Conservation (phyloP, 2,888 invertebrate species). For the Athetis lepigone region DNA sequence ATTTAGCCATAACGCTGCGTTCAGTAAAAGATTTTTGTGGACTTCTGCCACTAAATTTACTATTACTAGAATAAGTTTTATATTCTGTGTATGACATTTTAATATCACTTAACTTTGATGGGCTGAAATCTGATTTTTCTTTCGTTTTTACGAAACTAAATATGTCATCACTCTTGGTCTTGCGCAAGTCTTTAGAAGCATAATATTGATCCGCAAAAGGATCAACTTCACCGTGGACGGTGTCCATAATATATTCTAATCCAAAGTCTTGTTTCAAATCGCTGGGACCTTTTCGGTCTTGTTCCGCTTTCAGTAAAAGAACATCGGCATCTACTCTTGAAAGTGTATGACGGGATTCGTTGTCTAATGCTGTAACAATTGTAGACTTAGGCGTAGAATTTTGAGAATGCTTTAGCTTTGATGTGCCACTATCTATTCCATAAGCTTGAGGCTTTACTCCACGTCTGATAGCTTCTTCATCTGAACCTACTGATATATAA, state of each 20-base stretch:
- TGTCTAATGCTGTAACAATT: conserved; percentile 15
- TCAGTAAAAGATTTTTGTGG: conserved; percentile 61
- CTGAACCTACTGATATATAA: conserved; percentile 26
- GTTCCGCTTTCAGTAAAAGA: conserved; percentile 66
- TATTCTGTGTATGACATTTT: conserved; percentile 60
- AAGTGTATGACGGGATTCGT: conserved; percentile 69
- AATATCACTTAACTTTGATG: conserved; percentile 53
- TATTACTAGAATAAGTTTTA: conserved; percentile 60
- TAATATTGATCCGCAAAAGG: conserved; percentile 62
- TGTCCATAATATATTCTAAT: conserved; percentile 76
- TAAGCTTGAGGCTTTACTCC: conserved; percentile 14
- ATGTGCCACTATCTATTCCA: conserved; percentile 18
- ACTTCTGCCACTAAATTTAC: conserved; percentile 60
- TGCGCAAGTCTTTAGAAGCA: conserved; percentile 59
- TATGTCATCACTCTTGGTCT: conserved; percentile 71
- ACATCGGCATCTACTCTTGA: conserved; percentile 71
- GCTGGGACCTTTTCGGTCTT: conserved; percentile 24
- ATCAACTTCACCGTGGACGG: conserved; percentile 68
- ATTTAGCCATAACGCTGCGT: conserved; percentile 72
- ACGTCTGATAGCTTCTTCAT: conserved; percentile 20
- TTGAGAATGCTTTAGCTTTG: conserved; percentile 36
- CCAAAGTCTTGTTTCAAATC: conserved; percentile 64
- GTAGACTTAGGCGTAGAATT: conserved; percentile 23
- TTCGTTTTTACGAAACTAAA: conserved; percentile 50
- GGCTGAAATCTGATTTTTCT: conserved; percentile 52